These are phyloP conservation scores for Malurus splendens DNA, from an alignment of 2,797 vertebrate species.

Conservation along the genomic window DNA sequence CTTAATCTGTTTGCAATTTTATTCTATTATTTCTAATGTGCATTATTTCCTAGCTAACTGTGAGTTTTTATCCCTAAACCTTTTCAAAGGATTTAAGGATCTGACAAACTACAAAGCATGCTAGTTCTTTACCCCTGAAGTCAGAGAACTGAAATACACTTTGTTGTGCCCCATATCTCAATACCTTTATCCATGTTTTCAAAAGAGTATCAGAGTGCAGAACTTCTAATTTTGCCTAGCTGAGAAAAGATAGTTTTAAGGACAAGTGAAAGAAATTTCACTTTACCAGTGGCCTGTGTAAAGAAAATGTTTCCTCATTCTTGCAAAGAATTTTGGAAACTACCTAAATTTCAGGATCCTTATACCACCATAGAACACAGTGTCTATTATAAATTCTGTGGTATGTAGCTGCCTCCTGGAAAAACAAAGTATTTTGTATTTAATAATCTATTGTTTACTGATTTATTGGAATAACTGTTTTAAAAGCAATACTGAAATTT, in stretches of 20 bases:
- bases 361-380: neutral
- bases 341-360: neutral
- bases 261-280: neutral
- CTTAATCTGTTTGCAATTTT: slow-evolving; percentile 16
- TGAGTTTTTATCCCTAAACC: slow-evolving; percentile 41
- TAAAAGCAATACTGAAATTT: neutral
- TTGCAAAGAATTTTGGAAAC: neutral
- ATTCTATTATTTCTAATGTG: neutral
- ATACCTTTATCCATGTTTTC: neutral
- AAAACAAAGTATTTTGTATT: neutral
- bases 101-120: slow-evolving; percentile 40
- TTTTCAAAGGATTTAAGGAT: slow-evolving; percentile 53
- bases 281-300: neutral
- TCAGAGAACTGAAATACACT: neutral
- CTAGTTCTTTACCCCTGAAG: neutral
- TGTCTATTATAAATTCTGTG: neutral
- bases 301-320: neutral
- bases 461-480: neutral
- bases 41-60: neutral
- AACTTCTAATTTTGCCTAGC: neutral
- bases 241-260: neutral
- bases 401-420: neutral
- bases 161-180: neutral
- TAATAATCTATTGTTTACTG: neutral
- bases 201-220: neutral